phyloP scores from a whole-genome alignment of 2,113 vertebrate species.

The Tachycineta bicolor region DNA sequence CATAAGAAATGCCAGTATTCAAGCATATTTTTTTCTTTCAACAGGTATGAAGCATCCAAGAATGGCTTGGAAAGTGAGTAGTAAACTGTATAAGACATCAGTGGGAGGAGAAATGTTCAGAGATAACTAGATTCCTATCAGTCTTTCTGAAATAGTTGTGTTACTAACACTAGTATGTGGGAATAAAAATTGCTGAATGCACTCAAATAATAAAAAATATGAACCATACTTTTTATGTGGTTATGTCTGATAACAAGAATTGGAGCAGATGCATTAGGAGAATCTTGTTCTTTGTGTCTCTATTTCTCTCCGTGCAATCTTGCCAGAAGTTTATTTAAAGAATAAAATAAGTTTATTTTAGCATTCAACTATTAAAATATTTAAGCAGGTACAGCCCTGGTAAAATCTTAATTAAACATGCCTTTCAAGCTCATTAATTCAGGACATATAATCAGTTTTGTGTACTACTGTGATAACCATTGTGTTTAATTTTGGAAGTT shows the following conservation, averaged over 20 bases:
- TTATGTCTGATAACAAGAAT: not conserved
- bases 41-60: not conserved
- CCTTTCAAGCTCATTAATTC: not conserved
- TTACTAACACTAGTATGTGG: not conserved
- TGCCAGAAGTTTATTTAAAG: not conserved
- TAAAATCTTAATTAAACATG: constrained; percentile 17
- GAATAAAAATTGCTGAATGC: not conserved
- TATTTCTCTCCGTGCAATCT: not conserved
- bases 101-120: not conserved
- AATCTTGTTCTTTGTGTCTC: not conserved
- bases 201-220: not conserved
- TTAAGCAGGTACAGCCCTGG: not conserved
- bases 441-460: not conserved
- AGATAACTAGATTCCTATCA: not conserved
- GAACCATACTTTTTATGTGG: not conserved
- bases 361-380: not conserved
- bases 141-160: not conserved
- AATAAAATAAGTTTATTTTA: not conserved
- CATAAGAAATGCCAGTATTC: not conserved
- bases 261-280: not conserved
- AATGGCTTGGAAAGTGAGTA: not conserved
- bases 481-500: constrained; percentile 36
- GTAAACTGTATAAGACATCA: not conserved
- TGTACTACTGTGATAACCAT: not conserved
- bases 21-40: not conserved